Conservation (phyloP, 2,797 vertebrate genomes). For the Cercopithecus diana region DNA sequence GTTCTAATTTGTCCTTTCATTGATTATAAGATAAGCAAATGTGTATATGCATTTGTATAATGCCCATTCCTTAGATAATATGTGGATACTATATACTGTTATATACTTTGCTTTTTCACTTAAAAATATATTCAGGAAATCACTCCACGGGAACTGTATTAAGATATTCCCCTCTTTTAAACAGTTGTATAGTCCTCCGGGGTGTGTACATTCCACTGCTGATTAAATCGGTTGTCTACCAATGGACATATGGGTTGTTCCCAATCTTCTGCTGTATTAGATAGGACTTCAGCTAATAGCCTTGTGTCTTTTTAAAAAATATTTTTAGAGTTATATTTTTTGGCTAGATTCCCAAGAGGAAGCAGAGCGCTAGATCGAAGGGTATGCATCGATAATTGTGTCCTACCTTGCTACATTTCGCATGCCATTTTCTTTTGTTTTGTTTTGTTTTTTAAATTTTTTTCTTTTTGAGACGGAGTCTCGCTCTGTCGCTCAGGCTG, state of each 20-base stretch:
- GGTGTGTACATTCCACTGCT: rapidly evolving
- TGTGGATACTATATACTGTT: rapidly evolving
- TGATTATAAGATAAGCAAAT: neutral
- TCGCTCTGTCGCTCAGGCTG: no score
- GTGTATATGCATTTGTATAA: neutral
- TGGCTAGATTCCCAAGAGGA: neutral
- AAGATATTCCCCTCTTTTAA: rapidly evolving
- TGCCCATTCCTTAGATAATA: neutral
- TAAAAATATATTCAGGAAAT: neutral
- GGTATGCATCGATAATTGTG: rapidly evolving
- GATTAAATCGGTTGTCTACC: neutral
- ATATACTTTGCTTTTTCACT: neutral
- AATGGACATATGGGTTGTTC: neutral
- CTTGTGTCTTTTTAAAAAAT: neutral
- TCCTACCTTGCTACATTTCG: neutral
- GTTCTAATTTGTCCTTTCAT: neutral
- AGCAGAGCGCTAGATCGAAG: rapidly evolving
- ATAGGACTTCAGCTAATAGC: neutral
- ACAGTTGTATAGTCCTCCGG: rapidly evolving
- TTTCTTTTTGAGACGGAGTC: no score
- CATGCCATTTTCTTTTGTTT: neutral
- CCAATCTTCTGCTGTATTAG: neutral
- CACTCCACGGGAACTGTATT: no score
- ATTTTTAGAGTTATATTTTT: neutral
- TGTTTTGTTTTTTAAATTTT: neutral